phyloP scores from a whole-genome alignment of 1,140 invertebrate genomes.

The Macrotrachela quadricornifera region DNA sequence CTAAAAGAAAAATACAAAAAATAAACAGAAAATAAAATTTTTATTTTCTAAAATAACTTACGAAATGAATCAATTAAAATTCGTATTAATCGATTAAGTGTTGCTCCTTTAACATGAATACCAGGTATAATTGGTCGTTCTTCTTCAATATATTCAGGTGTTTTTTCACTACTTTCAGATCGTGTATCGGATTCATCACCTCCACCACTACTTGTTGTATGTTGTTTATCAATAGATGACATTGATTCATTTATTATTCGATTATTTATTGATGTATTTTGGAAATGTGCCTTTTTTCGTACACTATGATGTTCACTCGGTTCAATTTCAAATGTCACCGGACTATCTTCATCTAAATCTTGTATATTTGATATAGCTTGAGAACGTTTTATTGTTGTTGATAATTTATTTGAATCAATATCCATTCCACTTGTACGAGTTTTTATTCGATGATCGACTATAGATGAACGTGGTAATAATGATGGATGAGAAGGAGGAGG shows the following conservation, averaged over 20 bases:
- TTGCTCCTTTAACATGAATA: slow-evolving; percentile 23
- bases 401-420: background rate
- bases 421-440: too few relatives aligned
- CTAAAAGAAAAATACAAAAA: slow-evolving; percentile 13
- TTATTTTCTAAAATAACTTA: slow-evolving; percentile 11
- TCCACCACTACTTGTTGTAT: background rate
- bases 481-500: too few relatives aligned
- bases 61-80: slow-evolving; percentile 26
- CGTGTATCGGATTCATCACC: too few relatives aligned
- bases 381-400: background rate
- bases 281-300: too few relatives aligned
- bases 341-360: slow-evolving; percentile 4
- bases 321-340: background rate
- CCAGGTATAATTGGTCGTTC: slow-evolving; percentile 22
- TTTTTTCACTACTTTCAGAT: too few relatives aligned
- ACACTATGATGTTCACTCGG: too few relatives aligned
- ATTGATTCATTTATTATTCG: background rate
- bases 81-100: slow-evolving; percentile 23
- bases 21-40: background rate
- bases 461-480: too few relatives aligned
- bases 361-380: slow-evolving; percentile 3
- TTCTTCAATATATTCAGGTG: slow-evolving; percentile 16
- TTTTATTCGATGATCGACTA: too few relatives aligned
- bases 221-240: background rate
- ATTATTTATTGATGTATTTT: background rate